Evolutionary conservation across 2,888 invertebrate species (phyloP), one percentile per base, ranked within the genome.

Genomic region (Thereva nobilitata): DNA sequence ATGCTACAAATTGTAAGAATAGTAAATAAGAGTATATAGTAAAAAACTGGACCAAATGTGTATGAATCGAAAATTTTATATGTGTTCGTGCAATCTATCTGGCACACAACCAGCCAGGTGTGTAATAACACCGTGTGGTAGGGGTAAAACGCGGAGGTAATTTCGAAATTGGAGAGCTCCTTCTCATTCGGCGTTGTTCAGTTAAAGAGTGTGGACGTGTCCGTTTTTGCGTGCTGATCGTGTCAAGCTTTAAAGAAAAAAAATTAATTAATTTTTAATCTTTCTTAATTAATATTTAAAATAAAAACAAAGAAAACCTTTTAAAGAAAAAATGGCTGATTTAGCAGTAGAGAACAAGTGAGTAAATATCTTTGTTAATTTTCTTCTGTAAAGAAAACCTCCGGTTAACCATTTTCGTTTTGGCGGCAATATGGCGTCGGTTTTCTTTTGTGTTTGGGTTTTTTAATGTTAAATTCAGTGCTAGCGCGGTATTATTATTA

Each of bases 311-410:
- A 64, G 61, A 68, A 67, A 71, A 67, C 64, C 56, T 64, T 72
- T 72, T 74, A 74, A 80, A n/a, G n/a, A n/a, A n/a, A n/a, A 78
- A 80, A 80, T 80, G 80, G 80, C 80, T 73, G 80, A 80, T 79
- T 76, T 78, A 77, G 79, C 79, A 77, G 79, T 79, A 72, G 79
- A 80, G 76, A 80, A 79, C 72, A 80, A 79, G 80, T 80, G 79
- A 80, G 80, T 80, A 79, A 70, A 72, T 49, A 66, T 65, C 42
- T 23, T 8, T 41, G 50, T 59, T 50, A 41, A 38, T 41, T 41
- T 61, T 64, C 53, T 61, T 47, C 45, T 37, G 8, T 44, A 52
- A 23, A 56, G 42, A 53, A 57, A 59, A 49, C 55, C 47, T 40
- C 37, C 56, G 54, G 52, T 52, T 66, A 59, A 65, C 59, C 61